Conservation (phyloP, 2,888 invertebrate genomes). For the Escarpia spicata region DNA sequence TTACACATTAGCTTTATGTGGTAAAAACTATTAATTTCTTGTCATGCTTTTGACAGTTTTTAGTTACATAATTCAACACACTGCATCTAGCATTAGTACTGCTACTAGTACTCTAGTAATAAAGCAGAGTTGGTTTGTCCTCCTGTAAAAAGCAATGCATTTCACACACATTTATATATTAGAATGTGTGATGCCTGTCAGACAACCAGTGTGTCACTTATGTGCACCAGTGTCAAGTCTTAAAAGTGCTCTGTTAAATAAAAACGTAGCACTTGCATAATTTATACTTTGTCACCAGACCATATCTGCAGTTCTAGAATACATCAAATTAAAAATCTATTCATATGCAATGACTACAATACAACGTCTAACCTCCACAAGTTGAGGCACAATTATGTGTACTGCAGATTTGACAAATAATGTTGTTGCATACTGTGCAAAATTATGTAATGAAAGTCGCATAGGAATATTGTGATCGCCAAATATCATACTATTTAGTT, state of each 20-base stretch:
- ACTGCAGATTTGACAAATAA: too few relatives aligned
- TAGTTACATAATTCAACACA: not conserved
- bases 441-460: too few relatives aligned
- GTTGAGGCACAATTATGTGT: too few relatives aligned
- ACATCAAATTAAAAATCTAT: not conserved
- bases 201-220: not conserved
- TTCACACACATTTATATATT: not conserved
- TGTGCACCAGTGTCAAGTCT: not conserved
- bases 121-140: not conserved
- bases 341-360: not conserved
- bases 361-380: too few relatives aligned
- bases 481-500: too few relatives aligned
- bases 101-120: not conserved
- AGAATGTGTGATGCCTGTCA: not conserved
- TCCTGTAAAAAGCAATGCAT: not conserved
- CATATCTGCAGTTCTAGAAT: not conserved
- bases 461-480: too few relatives aligned
- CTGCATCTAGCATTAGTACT: not conserved
- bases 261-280: not conserved
- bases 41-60: constrained; percentile 4
- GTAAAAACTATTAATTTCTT: not conserved
- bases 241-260: not conserved
- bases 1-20: not conserved
- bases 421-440: too few relatives aligned
- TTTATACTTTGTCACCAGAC: not conserved